These are phyloP conservation scores for Cherax quadricarinatus DNA, from an alignment of 1,140 invertebrate species.

Conservation along the genomic window DNA sequence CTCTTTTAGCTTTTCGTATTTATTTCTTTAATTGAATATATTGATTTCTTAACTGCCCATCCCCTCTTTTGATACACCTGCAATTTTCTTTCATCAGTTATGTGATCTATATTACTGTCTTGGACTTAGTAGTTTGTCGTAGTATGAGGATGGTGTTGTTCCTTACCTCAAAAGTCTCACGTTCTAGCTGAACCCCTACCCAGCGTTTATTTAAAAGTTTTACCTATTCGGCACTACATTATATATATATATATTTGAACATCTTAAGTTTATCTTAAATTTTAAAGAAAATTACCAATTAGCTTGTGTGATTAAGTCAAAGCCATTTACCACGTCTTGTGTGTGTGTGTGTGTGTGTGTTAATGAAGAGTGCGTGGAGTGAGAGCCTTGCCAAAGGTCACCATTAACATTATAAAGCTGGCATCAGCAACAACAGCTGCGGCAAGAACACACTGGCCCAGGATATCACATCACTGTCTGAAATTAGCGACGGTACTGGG, in stretches of 20 bases:
- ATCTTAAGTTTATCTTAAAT: conserved; percentile 1
- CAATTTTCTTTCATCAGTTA: too few species aligned
- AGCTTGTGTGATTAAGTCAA: conserved; percentile 35
- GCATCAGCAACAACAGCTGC: not conserved
- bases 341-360: conserved; percentile 19
- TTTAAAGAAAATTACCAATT: conserved; percentile 45
- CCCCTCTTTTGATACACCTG: too few species aligned
- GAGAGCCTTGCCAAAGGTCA: not conserved
- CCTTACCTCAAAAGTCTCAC: too few species aligned
- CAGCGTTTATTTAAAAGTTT: not conserved
- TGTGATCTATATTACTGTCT: too few species aligned
- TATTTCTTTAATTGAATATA: too few species aligned
- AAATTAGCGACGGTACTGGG: not conserved
- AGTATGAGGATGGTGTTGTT: too few species aligned
- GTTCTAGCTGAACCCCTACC: too few species aligned
- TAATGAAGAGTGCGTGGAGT: conserved; percentile 28
- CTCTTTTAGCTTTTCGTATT: too few species aligned
- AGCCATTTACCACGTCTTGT: conserved; percentile 21
- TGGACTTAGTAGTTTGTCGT: too few species aligned
- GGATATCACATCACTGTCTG: not conserved
- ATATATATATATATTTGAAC: not conserved
- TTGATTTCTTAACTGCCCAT: too few species aligned
- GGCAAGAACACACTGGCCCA: not conserved
- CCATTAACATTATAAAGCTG: conserved; percentile 41
- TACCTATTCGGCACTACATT: too few species aligned